Evolutionary conservation across 2,888 invertebrate species (phyloP).

Genomic region (Tribolium freemani): DNA sequence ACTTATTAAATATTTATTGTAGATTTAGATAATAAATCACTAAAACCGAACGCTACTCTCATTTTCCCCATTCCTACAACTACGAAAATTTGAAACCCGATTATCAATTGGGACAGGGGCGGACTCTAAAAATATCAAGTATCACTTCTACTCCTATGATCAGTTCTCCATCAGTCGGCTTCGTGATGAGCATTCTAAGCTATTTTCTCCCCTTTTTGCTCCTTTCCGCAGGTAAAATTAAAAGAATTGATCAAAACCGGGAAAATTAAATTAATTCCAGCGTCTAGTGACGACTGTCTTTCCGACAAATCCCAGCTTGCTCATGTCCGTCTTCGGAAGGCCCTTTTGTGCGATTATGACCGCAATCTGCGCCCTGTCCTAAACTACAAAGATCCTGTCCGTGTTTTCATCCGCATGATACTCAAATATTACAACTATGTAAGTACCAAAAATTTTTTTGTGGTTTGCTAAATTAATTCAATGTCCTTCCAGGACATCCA

Average conservation of each 20-base stretch:
- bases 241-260: too few relatives aligned
- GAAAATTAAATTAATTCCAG: neutral
- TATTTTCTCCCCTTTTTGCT: neutral
- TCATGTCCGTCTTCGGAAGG: conserved; percentile 65
- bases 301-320: conserved; percentile 13
- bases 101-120: neutral
- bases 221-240: neutral
- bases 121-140: neutral
- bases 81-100: neutral
- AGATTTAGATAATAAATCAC: conserved; percentile 50
- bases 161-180: neutral
- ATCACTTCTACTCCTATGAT: conserved; percentile 32
- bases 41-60: conserved; percentile 14
- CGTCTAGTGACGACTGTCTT: conserved; percentile 7
- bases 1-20: conserved; percentile 59
- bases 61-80: neutral
- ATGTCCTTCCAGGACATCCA: conserved; percentile 59
- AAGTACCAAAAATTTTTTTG: conserved; percentile 50
- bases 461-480: neutral
- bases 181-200: neutral
- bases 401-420: conserved; percentile 71
- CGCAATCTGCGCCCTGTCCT: conserved; percentile 71
- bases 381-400: conserved; percentile 69
- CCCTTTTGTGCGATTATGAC: conserved; percentile 74
- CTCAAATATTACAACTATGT: conserved; percentile 71